These are phyloP conservation scores for Dusona sp. DNA, from an alignment of 2,888 invertebrate genomes.

Conservation along the genomic window DNA sequence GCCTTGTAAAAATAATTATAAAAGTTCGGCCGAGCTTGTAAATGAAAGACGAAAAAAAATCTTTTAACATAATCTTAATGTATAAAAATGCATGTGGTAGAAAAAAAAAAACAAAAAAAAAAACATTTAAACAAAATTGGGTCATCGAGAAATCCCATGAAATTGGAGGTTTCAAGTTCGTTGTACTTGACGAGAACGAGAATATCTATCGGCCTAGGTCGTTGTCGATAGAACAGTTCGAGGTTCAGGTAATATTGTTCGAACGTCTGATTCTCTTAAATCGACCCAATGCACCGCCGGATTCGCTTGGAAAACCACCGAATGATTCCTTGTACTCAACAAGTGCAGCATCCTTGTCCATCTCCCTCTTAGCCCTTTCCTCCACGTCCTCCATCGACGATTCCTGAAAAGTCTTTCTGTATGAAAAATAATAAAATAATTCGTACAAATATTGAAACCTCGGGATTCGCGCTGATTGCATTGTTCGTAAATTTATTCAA, in stretches of 20 bases:
- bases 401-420: conserved; percentile 51
- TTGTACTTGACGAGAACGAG: background rate
- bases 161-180: conserved; percentile 16
- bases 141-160: conserved; percentile 5
- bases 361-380: conserved; percentile 61
- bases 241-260: conserved; percentile 24
- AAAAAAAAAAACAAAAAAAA: conserved; percentile 18
- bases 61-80: background rate
- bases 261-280: conserved; percentile 78
- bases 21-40: background rate
- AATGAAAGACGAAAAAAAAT: conserved; percentile 20
- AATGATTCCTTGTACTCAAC: conserved; percentile 77
- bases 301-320: conserved; percentile 75
- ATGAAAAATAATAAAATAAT: conserved; percentile 11
- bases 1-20: conserved; percentile 4
- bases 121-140: background rate
- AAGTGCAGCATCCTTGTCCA: conserved; percentile 66
- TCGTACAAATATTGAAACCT: background rate
- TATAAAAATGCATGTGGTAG: conserved; percentile 28
- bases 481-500: background rate
- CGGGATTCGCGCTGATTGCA: background rate
- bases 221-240: background rate
- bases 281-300: conserved; percentile 73
- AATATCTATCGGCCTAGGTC: background rate
- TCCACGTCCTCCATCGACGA: conserved; percentile 35